Evolutionary conservation across 2,888 invertebrate genomes (phyloP), one percentile per base, ranked within the genome.

Genomic region (Aleiodes testaceus): DNA sequence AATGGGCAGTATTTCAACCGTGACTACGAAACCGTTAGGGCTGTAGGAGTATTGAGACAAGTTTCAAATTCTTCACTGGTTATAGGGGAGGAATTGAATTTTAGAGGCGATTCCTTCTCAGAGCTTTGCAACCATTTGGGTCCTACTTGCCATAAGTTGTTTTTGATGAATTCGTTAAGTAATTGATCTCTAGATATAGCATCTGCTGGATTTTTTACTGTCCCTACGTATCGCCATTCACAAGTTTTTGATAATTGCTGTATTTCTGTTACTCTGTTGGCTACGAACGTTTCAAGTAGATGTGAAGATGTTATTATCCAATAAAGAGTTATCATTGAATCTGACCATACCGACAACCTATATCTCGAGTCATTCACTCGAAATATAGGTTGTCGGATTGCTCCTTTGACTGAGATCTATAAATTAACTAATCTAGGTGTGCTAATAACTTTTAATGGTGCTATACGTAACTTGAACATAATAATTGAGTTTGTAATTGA

Each of bases 161-260:
- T 16, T 1, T 18, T 11, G 1, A 44, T 44, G 3, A 64, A 45
- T 44, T 42, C 64, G 12, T 12, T 3, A 11, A n/a, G 50, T 49
- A 9, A 1, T 30, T 14, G 22, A 16, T 49, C 50, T 12, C 66
- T 4, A 11, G 66, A 66, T n/a, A 66, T 2, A 2, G 4, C 30
- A 50, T 66, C 66, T 1, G 66, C 66, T 50, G 66, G 66, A 66
- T 66, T 66, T 22, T 50, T n/a, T 12, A 1, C 2, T n/a, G 50
- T 26, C 2, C 22, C 1, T 20, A 49, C 49, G 26, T 66, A n/a
- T 2, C 49, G 49, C 66, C 66, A 66, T 1, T 1, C n/a, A 2
- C 7, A 12, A 3, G 20, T 12, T 3, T 30, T 26, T 5, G 50
- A 22, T 5, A 50, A 14, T 3, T 66, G 3, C 12, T 45, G 64